Evolutionary conservation across 2,888 invertebrate species (phyloP).

Genomic region (Scotopteryx bipunctaria): DNA sequence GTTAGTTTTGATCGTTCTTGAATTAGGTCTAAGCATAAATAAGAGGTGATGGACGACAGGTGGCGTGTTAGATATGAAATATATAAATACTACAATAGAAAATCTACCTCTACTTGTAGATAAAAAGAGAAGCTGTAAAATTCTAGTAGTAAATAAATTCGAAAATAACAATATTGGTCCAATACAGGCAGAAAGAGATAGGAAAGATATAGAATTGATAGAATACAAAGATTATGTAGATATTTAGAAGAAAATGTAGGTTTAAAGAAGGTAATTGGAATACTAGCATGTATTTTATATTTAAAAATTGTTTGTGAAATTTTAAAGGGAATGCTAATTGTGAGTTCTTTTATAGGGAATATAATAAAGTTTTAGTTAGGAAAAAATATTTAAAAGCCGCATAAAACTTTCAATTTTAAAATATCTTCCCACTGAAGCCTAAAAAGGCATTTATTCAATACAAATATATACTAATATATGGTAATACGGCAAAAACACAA

Average conservation of each 20-base stretch:
- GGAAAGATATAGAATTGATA: slow-evolving; percentile 32
- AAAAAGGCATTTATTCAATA: slow-evolving; percentile 19
- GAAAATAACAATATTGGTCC: slow-evolving; percentile 70
- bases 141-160: slow-evolving; percentile 64
- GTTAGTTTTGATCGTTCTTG: slow-evolving; percentile 2
- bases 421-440: slow-evolving; percentile 14
- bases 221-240: slow-evolving; percentile 14
- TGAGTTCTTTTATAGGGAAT: not conserved
- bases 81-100: slow-evolving; percentile 39
- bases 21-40: slow-evolving; percentile 1
- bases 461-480: slow-evolving; percentile 7
- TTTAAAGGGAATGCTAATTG: not conserved
- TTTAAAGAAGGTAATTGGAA: not conserved
- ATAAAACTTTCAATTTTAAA: slow-evolving; percentile 3
- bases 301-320: not conserved
- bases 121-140: slow-evolving; percentile 55
- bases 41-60: slow-evolving; percentile 10
- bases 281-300: slow-evolving; percentile 8
- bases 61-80: slow-evolving; percentile 11
- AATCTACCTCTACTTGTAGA: slow-evolving; percentile 34
- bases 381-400: not conserved
- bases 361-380: not conserved
- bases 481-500: slow-evolving; percentile 39
- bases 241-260: slow-evolving; percentile 7
- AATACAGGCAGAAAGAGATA: slow-evolving; percentile 53